These are phyloP conservation scores for Aphelinus certus DNA, from an alignment of 1,140 invertebrate species.

Conservation along the genomic window DNA sequence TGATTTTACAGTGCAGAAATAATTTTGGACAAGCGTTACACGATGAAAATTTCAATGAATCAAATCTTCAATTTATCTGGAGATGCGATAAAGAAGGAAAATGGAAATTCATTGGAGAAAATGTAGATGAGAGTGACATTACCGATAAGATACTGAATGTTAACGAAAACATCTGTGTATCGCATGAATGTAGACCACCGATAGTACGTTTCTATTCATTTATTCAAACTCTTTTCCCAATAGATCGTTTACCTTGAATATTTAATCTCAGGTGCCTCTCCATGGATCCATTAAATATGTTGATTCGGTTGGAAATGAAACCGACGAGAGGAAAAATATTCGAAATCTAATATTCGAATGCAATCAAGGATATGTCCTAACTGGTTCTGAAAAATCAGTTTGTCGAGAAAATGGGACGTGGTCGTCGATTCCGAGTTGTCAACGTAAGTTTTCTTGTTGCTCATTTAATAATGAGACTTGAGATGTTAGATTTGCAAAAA, in stretches of 20 bases:
- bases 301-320: constrained; percentile 35
- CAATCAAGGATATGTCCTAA: constrained; percentile 56
- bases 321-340: constrained; percentile 43
- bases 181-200: constrained; percentile 31
- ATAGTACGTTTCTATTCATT: constrained; percentile 41
- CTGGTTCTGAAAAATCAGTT: constrained; percentile 53
- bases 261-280: constrained; percentile 48
- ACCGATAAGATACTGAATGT: constrained; percentile 24
- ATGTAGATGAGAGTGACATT: constrained; percentile 26
- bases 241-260: not conserved
- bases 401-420: constrained; percentile 64
- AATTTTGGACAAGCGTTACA: constrained; percentile 28
- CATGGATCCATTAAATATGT: constrained; percentile 55
- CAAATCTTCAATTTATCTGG: constrained; percentile 47
- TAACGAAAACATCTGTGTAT: constrained; percentile 39
- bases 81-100: constrained; percentile 44
- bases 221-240: not conserved
- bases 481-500: too few relatives aligned
- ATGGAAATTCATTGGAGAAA: constrained; percentile 42
- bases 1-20: constrained; percentile 46
- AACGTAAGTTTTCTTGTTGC: constrained; percentile 47
- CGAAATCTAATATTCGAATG: constrained; percentile 60
- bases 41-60: not conserved
- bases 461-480: too few relatives aligned
- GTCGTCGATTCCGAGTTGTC: constrained; percentile 60